Conservation (phyloP, 2,797 vertebrate species). For the Bradypodion pumilum region DNA sequence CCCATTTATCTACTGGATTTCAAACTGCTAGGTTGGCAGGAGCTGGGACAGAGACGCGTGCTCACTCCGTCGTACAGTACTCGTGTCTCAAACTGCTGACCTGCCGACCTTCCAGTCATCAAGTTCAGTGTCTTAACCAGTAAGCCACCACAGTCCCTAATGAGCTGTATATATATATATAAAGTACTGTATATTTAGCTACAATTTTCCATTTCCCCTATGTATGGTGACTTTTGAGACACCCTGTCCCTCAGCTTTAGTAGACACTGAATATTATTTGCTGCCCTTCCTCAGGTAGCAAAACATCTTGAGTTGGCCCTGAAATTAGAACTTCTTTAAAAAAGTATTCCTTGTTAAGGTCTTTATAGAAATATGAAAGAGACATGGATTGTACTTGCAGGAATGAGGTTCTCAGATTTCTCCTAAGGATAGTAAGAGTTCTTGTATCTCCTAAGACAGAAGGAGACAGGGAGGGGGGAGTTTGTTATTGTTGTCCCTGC, state of each 20-base stretch:
- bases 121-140: no score
- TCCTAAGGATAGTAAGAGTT: neutral
- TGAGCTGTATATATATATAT: no score
- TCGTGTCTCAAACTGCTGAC: no score
- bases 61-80: no score
- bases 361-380: neutral
- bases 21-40: no score
- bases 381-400: neutral
- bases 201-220: no score
- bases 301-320: neutral
- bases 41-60: no score
- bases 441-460: neutral
- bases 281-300: neutral
- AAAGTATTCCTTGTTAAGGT: neutral
- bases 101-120: no score
- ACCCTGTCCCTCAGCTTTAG: neutral
- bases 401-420: neutral
- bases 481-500: neutral
- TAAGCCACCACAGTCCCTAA: no score
- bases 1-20: no score
- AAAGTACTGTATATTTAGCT: no score
- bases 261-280: neutral
- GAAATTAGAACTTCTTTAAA: neutral
- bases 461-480: neutral
- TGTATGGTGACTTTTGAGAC: no score